These are phyloP conservation scores for Drosophila navojoa DNA, from an alignment of 1,140 invertebrate species.

Conservation along the genomic window DNA sequence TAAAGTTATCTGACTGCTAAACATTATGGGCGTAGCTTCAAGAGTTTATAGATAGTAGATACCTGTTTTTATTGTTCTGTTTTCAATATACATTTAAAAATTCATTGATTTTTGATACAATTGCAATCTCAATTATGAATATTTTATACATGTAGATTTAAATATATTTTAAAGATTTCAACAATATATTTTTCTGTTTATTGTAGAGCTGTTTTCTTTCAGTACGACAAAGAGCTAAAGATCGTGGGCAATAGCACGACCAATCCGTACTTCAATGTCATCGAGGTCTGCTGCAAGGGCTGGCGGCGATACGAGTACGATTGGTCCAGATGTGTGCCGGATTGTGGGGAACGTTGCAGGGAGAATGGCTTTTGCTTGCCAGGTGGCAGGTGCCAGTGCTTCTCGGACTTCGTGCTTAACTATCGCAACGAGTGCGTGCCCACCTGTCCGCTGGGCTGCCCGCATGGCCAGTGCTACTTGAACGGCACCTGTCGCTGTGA, in stretches of 20 bases:
- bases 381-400: slow-evolving; percentile 86
- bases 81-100: no score
- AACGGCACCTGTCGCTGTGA: slow-evolving; percentile 86
- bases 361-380: slow-evolving; percentile 86
- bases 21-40: no score
- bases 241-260: slow-evolving; percentile 70
- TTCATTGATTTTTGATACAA: no score
- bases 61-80: no score
- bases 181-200: no score
- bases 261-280: slow-evolving; percentile 69
- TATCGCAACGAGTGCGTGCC: slow-evolving; percentile 76
- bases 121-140: no score
- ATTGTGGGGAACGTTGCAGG: slow-evolving; percentile 85
- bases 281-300: slow-evolving; percentile 87
- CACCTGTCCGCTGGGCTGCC: slow-evolving; percentile 78
- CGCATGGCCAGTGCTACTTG: slow-evolving; percentile 82
- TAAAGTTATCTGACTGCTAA: no score
- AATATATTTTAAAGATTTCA: no score
- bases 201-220: slow-evolving; percentile 71
- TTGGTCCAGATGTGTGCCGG: slow-evolving; percentile 85
- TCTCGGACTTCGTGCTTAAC: slow-evolving; percentile 85
- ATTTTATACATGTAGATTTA: no score
- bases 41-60: no score
- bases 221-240: slow-evolving; percentile 73
- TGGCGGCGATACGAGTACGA: slow-evolving; percentile 86